These are phyloP conservation scores for Odiellus spinosus DNA, from an alignment of 2,888 invertebrate species.

Conservation along the genomic window DNA sequence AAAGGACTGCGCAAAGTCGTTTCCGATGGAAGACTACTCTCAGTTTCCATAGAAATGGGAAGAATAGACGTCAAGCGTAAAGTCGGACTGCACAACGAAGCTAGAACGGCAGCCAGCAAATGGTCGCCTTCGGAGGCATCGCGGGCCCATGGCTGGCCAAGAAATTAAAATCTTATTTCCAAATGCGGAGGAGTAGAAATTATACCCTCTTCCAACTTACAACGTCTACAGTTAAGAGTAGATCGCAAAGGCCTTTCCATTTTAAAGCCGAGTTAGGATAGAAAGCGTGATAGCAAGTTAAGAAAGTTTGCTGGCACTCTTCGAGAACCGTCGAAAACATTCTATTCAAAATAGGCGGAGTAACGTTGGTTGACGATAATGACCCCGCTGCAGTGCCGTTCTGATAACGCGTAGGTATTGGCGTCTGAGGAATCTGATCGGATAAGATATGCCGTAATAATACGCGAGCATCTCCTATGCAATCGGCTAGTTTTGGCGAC, in stretches of 20 bases:
- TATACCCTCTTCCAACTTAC: conserved; percentile 8
- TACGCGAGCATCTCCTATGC: conserved; percentile 66
- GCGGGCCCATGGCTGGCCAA: conserved; percentile 12
- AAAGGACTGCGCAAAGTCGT: conserved; percentile 12
- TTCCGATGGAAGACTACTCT: conserved; percentile 22
- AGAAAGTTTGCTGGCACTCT: conserved; percentile 79
- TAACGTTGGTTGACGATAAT: conserved; percentile 8
- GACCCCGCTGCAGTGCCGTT: conserved; percentile 21
- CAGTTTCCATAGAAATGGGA: conserved; percentile 43
- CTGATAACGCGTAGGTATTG: conserved; percentile 15
- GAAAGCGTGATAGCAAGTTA: conserved; percentile 85
- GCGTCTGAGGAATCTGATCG: conserved; percentile 38
- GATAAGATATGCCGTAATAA: conserved; percentile 66
- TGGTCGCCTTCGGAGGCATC: conserved; percentile 25
- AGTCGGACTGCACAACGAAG: conserved; percentile 63
- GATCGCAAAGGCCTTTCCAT: conserved; percentile 77
- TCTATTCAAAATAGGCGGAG: conserved; percentile 12
- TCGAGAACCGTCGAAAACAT: conserved; percentile 42
- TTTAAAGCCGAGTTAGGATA: conserved; percentile 84
- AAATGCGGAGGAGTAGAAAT: neutral
- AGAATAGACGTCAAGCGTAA: conserved; percentile 56
- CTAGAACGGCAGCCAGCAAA: conserved; percentile 59
- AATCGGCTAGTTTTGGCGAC: conserved; percentile 62
- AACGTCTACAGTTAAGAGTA: conserved; percentile 34
- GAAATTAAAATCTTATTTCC: neutral